phyloP scores from a whole-genome alignment of 2,797 vertebrate species.

The Mastacembelus armatus region DNA sequence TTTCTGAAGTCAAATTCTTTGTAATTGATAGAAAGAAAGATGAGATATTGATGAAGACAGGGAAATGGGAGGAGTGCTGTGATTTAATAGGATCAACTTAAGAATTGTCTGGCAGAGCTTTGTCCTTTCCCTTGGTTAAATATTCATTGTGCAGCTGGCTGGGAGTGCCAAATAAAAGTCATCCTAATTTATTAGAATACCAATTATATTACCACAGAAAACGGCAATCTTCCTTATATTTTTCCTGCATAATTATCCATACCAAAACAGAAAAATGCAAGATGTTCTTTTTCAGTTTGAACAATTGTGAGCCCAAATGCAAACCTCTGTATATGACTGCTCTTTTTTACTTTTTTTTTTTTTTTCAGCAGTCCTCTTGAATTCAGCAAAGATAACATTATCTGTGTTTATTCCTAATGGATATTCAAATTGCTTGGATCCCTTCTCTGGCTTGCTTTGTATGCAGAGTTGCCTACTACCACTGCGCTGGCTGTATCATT shows the following conservation, averaged over 20 bases:
- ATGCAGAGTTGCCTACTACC: not conserved
- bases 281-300: not conserved
- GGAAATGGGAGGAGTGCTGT: slow-evolving; percentile 21
- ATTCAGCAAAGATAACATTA: not conserved
- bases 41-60: slow-evolving; percentile 8
- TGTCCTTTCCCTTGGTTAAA: slow-evolving; percentile 14
- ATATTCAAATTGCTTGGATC: not conserved
- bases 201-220: not conserved
- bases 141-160: slow-evolving; percentile 7
- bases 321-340: not conserved
- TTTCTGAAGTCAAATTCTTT: slow-evolving; percentile 16
- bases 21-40: not conserved
- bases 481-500: not conserved
- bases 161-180: not conserved
- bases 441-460: not conserved
- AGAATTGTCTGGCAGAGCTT: slow-evolving; percentile 6
- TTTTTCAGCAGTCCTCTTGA: not conserved
- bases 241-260: not conserved
- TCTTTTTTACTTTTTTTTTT: not conserved
- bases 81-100: slow-evolving; percentile 53
- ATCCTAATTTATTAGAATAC: not conserved
- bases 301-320: not conserved
- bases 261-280: not conserved
- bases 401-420: slow-evolving; percentile 1
- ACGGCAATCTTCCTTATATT: not conserved